A percentile compares a stretch with the other conserved stretches of the same genome.
Evolutionary conservation across 2,797 vertebrate genomes (phyloP).

Genomic region (Microchirus variegatus): DNA sequence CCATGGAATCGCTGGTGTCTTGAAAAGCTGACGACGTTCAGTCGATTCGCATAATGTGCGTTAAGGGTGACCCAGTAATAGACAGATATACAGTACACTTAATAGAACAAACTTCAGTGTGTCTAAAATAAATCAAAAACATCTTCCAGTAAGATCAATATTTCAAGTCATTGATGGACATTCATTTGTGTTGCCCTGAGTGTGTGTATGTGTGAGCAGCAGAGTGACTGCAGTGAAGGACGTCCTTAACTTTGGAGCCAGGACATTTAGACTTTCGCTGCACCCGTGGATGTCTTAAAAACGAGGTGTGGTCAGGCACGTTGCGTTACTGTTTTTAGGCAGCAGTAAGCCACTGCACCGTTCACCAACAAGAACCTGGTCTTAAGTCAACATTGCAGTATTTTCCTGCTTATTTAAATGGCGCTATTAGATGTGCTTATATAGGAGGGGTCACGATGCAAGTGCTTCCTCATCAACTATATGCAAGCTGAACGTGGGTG

Average conservation of each 20-base stretch:
- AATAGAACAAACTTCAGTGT: conserved; percentile 16
- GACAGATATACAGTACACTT: conserved; percentile 3
- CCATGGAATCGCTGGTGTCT: conserved; percentile 44
- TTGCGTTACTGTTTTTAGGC: too few species aligned
- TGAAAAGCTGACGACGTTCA: conserved; percentile 7
- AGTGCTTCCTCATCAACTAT: too few species aligned
- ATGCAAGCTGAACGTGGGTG: too few species aligned
- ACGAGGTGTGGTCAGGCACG: too few species aligned
- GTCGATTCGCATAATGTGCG: conserved; percentile 1
- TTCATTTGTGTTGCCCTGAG: conserved; percentile 53
- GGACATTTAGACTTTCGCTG: background rate
- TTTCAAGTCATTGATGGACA: conserved; percentile 50
- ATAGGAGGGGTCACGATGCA: too few species aligned
- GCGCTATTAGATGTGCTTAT: too few species aligned
- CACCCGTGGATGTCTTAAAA: too few species aligned
- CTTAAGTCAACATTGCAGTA: too few species aligned
- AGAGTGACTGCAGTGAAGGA: conserved; percentile 36
- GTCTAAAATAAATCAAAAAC: conserved; percentile 26
- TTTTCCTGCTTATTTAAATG: too few species aligned
- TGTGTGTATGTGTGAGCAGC: conserved; percentile 38
- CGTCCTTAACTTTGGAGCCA: background rate
- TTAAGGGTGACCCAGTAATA: background rate
- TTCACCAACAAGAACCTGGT: too few species aligned
- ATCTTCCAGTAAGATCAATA: conserved; percentile 7
- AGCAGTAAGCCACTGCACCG: too few species aligned